Percentiles rank a stretch among this genome's conserved stretches.
These are phyloP conservation scores for Hippocampus guttulatus DNA, from an alignment of 2,113 vertebrate genomes.

Conservation along the genomic window DNA sequence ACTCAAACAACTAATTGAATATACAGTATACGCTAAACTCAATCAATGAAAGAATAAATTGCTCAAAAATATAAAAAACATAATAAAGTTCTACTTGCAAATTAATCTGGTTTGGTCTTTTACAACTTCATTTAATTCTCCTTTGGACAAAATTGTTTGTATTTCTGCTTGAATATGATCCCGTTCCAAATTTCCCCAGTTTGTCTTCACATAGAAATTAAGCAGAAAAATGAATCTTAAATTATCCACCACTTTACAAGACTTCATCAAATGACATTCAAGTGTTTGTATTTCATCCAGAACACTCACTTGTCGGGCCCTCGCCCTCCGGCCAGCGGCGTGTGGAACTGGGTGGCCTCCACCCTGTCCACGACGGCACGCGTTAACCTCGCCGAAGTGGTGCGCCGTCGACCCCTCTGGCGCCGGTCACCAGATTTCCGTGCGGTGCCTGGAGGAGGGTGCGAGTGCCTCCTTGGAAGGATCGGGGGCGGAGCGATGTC, in stretches of 20 bases:
- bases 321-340: conserved; percentile 53
- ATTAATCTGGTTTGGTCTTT: too few species aligned
- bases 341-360: conserved; percentile 61
- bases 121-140: too few species aligned
- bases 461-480: conserved; percentile 66
- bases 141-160: too few species aligned
- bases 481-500: conserved; percentile 80
- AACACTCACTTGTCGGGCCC: conserved; percentile 27
- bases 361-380: background rate
- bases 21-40: background rate
- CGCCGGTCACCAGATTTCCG: conserved; percentile 45
- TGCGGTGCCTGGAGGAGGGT: conserved; percentile 52
- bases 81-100: too few species aligned
- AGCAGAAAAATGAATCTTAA: too few species aligned
- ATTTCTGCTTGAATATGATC: too few species aligned
- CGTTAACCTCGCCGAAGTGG: conserved; percentile 65
- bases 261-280: background rate
- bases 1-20: too few species aligned
- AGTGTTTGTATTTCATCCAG: rapidly evolving
- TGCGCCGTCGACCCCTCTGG: conserved; percentile 76
- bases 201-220: too few species aligned
- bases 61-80: too few species aligned
- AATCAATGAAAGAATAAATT: too few species aligned
- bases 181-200: too few species aligned
- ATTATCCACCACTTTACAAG: too few species aligned